Evolutionary conservation across 2,113 vertebrate genomes (phyloP).

Genomic region (Cyphomyrus plagiostoma): DNA sequence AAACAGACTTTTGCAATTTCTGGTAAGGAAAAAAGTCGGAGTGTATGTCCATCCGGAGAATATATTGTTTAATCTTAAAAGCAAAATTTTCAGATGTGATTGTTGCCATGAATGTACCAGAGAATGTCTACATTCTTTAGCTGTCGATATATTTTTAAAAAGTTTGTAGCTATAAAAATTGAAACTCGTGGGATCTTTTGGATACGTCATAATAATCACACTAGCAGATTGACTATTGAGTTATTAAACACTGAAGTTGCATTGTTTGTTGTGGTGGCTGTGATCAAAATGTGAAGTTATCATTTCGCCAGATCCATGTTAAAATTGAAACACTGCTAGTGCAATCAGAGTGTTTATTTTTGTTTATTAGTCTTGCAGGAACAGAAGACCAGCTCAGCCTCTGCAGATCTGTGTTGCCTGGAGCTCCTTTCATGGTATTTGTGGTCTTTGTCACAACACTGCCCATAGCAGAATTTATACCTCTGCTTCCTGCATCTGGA

Average conservation of each 20-base stretch:
- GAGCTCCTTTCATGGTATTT: background rate
- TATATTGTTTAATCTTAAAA: background rate
- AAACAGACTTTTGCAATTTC: constrained; percentile 24
- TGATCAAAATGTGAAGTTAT: background rate
- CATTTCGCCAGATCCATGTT: background rate
- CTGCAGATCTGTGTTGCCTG: background rate
- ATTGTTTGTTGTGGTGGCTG: background rate
- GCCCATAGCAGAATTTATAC: background rate
- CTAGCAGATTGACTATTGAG: background rate
- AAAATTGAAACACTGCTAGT: background rate
- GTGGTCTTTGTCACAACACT: background rate
- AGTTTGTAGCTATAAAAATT: background rate
- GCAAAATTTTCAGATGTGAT: background rate
- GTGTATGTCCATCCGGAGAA: background rate
- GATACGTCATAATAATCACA: background rate
- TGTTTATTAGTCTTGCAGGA: background rate
- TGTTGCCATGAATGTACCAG: background rate
- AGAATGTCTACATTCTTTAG: background rate
- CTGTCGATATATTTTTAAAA: background rate
- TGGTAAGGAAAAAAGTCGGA: background rate
- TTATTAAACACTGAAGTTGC: background rate
- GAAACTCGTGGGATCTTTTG: background rate
- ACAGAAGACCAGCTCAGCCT: background rate
- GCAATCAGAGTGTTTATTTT: constrained; percentile 7
- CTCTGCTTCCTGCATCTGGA: constrained; percentile 8